Evolutionary conservation across 37 sponge, comb jelly and placozoan genomes (phyloP).

Genomic region (Ephydatia muelleri): DNA sequence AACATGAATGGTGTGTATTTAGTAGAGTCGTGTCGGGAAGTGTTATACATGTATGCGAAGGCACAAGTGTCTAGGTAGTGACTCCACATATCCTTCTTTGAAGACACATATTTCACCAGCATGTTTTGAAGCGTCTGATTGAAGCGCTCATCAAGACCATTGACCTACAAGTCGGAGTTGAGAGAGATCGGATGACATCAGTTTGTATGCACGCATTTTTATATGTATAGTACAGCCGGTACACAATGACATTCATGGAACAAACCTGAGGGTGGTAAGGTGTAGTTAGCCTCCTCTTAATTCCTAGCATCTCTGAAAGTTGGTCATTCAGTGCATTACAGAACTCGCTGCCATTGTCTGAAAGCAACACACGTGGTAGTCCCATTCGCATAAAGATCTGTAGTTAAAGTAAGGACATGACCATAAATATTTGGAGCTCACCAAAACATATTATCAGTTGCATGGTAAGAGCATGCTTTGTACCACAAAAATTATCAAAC

Average conservation of each 20-base stretch:
- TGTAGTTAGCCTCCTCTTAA: slow-evolving; percentile 46
- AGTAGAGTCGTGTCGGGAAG: slow-evolving; percentile 65
- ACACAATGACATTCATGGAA: neutral
- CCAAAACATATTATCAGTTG: too few relatives aligned
- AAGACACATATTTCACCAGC: slow-evolving; percentile 59
- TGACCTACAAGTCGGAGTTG: slow-evolving; percentile 31
- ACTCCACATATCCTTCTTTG: slow-evolving; percentile 53
- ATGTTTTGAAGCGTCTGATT: slow-evolving; percentile 69
- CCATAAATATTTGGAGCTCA: too few relatives aligned
- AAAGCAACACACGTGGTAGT: slow-evolving; percentile 44
- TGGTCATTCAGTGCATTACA: slow-evolving; percentile 40
- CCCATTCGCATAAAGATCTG: slow-evolving; percentile 76
- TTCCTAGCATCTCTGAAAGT: slow-evolving; percentile 29
- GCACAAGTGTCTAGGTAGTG: slow-evolving; percentile 60
- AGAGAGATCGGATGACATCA: slow-evolving; percentile 4
- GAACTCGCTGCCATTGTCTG: slow-evolving; percentile 64
- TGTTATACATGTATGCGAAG: slow-evolving; percentile 81
- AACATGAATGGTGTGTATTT: slow-evolving; percentile 68
- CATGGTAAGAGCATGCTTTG: too few relatives aligned
- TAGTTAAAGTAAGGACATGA: too few relatives aligned
- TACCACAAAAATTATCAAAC: too few relatives aligned
- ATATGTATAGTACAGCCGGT: slow-evolving; percentile 1
- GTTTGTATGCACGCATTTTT: slow-evolving; percentile 6
- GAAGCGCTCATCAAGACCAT: slow-evolving; percentile 73
- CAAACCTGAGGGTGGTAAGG: slow-evolving; percentile 69